Evolutionary conservation across 2,888 invertebrate species (phyloP), one percentile per base, ranked within the genome.

Genomic region (Seladonia tumulorum): DNA sequence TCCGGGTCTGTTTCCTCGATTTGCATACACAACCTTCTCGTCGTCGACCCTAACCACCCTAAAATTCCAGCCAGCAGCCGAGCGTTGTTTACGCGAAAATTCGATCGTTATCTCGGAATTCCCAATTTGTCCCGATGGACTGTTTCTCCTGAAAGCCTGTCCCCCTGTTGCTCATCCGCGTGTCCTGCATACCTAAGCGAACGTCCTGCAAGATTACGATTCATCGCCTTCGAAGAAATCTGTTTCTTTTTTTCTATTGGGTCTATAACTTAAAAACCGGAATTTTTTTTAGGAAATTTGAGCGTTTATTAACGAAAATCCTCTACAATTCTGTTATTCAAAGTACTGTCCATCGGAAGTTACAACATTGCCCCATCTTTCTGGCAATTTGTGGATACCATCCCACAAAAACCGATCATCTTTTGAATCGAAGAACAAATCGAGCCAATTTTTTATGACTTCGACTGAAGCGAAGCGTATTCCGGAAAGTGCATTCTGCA

Each of bases 31-130:
- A 49, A 25, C 5, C 70, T 29, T 70, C n/a, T 16, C 22, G 7
- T 22, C 22, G 7, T 49, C 49, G 22, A 53, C 8, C 47, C 66
- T 5, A 16, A 16, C 12, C 66, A 1, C 0, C 35, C 66, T 18
- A 66, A 35, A 66, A 66, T 35, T 35, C 66, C 29, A 35, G 3
- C 18, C 16, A 12, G 29, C 35, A n/a, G n/a, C 35, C 0, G 35
- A 18, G 29, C 5, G 66, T 66, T 35, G 66, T 66, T 66, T 66
- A 35, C 35, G 35, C 29, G 66, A 29, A 35, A 10, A 66, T 66
- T 18, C 35, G 35, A 66, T 66, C 66, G 66, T 66, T 66, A 66
- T 66, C 66, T 16, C 35, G 35, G 66, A 66, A 66, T 66, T 66
- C 66, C 66, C 35, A 29, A 35, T 66, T 66, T 29, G 66, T 29